These are phyloP conservation scores for Crotalus viridis DNA, from an alignment of 2,113 vertebrate species.

Conservation along the genomic window DNA sequence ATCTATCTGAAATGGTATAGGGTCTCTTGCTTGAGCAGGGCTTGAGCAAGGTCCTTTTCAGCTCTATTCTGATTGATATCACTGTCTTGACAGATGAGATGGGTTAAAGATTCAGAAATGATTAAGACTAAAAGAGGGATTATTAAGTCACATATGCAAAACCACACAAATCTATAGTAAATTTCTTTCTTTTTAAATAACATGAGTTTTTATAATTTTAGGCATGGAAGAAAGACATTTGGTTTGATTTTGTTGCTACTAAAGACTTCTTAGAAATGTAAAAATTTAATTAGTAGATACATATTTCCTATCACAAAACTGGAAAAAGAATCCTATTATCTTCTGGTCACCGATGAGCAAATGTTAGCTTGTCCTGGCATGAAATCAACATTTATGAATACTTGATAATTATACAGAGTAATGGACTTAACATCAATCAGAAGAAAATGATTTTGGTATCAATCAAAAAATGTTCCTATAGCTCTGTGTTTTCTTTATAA, in stretches of 20 bases:
- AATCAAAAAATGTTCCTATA: neutral
- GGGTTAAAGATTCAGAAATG: conserved; percentile 12
- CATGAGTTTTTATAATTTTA: neutral
- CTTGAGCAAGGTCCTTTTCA: too few relatives aligned
- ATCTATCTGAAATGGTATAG: too few relatives aligned
- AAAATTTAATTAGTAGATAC: neutral
- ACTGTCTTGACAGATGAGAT: neutral
- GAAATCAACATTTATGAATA: conserved; percentile 14
- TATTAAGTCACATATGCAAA: neutral
- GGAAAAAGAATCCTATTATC: neutral
- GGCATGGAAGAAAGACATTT: neutral
- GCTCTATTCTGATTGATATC: neutral
- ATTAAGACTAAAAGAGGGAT: conserved; percentile 9
- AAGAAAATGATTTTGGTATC: neutral
- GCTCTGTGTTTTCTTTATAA: neutral
- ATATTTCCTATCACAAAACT: neutral
- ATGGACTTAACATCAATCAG: neutral
- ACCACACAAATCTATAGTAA: neutral
- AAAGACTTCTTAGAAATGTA: neutral
- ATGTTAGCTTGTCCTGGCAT: neutral
- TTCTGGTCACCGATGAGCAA: neutral
- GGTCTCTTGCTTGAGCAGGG: too few relatives aligned
- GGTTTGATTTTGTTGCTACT: neutral
- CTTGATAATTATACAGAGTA: conserved; percentile 25
- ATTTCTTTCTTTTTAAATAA: neutral